phyloP scores from a whole-genome alignment of 2,113 vertebrate species.

The Rhizomys pruinosus region DNA sequence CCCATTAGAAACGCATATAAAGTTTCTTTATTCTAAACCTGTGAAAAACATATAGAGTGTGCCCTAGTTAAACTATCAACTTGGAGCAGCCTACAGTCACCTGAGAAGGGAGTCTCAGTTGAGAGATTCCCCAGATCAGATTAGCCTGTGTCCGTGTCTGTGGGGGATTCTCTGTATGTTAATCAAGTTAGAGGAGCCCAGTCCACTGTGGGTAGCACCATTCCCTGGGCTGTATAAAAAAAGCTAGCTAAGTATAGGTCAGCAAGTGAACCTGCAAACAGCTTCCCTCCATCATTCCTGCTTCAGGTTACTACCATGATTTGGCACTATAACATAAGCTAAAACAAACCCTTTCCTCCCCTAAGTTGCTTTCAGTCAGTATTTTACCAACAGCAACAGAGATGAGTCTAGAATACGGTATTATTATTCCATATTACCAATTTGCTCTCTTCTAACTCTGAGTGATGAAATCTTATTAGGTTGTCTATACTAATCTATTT shows the following conservation, averaged over 20 bases:
- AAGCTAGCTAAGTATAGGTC: too few species aligned
- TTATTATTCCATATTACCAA: slow-evolving; percentile 38
- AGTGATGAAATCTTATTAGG: not conserved
- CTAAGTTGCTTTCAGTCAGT: not conserved
- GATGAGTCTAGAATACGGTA: not conserved
- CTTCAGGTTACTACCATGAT: not conserved
- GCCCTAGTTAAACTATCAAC: not conserved
- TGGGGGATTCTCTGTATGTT: not conserved
- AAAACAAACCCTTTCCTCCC: not conserved
- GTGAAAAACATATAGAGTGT: not conserved
- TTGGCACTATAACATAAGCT: not conserved
- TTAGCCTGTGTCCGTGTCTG: not conserved
- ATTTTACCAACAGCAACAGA: not conserved
- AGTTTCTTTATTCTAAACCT: not conserved
- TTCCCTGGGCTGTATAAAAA: not conserved
- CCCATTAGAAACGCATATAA: not conserved
- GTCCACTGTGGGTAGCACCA: not conserved
- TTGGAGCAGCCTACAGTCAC: not conserved
- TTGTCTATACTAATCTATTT: not conserved
- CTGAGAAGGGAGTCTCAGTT: not conserved
- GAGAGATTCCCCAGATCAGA: not conserved
- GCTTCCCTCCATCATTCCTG: not conserved
- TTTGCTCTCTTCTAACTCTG: not conserved
- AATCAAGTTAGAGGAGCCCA: too few species aligned
- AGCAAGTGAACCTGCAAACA: not conserved